Evolutionary conservation across 2,888 invertebrate genomes (phyloP).

Genomic region (Phyto melanocephala): DNA sequence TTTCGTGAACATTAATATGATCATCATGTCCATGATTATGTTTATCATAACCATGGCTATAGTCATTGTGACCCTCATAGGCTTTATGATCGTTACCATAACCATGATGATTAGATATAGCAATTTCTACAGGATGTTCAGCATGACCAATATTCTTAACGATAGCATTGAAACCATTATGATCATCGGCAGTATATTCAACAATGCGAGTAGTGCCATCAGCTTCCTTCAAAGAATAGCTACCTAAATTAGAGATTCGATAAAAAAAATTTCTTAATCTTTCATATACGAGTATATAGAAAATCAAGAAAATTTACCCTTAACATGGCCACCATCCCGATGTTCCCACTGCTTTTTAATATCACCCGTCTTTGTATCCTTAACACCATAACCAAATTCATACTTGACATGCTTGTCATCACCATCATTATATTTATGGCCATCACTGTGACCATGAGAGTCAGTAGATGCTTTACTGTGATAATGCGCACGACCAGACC

Average conservation of each 20-base stretch:
- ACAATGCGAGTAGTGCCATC: slow-evolving; percentile 70
- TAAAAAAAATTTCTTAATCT: neutral
- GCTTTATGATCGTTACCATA: too few species aligned
- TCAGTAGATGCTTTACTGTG: slow-evolving; percentile 28
- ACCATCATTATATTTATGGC: slow-evolving; percentile 9
- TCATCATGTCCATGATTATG: slow-evolving; percentile 66
- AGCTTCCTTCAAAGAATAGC: neutral
- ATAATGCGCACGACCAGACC: slow-evolving; percentile 26
- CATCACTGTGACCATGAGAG: neutral
- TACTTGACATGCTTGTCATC: slow-evolving; percentile 72
- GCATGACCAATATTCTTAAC: slow-evolving; percentile 79
- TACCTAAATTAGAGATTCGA: neutral
- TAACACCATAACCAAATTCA: slow-evolving; percentile 77
- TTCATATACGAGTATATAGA: neutral
- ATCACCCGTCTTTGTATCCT: slow-evolving; percentile 78
- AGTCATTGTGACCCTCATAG: slow-evolving; percentile 65
- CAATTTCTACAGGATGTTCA: slow-evolving; percentile 71
- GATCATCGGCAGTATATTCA: slow-evolving; percentile 79
- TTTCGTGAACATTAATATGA: slow-evolving; percentile 28
- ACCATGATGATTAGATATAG: too few species aligned
- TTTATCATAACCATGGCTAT: slow-evolving; percentile 23
- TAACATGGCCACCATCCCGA: slow-evolving; percentile 79
- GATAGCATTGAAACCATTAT: slow-evolving; percentile 79
- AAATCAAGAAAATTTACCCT: slow-evolving; percentile 21
- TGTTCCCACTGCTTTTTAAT: slow-evolving; percentile 78